phyloP scores from a whole-genome alignment of 2,797 vertebrate genomes.

The Acomys russatus region DNA sequence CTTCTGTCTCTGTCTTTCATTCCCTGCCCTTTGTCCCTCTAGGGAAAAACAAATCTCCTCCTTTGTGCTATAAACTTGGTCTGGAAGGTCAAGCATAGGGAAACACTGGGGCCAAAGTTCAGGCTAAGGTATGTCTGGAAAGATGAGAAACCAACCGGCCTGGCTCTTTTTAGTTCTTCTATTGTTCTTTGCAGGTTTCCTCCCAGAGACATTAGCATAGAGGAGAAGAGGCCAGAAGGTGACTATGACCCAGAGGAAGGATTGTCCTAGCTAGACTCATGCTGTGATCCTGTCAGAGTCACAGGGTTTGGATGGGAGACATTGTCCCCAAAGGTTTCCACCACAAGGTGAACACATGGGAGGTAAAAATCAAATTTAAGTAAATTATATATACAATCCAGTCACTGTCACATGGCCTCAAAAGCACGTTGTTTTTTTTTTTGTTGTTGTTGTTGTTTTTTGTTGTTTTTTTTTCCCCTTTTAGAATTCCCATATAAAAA shows the following conservation, averaged over 20 bases:
- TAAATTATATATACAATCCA: not conserved
- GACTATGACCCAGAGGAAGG: not conserved
- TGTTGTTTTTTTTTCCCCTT: no score
- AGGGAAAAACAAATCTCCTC: not conserved
- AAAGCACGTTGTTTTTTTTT: not conserved
- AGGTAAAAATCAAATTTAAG: slow-evolving; percentile 48
- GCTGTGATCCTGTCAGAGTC: slow-evolving; percentile 53
- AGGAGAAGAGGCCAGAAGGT: slow-evolving; percentile 55
- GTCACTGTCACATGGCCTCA: not conserved
- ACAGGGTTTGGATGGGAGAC: slow-evolving; percentile 29
- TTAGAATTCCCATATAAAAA: slow-evolving; percentile 42
- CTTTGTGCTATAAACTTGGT: not conserved
- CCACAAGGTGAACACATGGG: not conserved
- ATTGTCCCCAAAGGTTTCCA: slow-evolving; percentile 3
- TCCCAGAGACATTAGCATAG: not conserved
- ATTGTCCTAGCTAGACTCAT: not conserved
- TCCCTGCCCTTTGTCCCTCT: not conserved
- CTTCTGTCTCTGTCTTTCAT: not conserved
- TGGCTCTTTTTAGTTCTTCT: not conserved
- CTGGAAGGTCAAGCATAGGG: not conserved
- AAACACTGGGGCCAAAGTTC: slow-evolving; percentile 8
- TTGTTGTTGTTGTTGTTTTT: no score
- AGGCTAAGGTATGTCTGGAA: not conserved
- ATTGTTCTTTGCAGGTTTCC: not conserved
- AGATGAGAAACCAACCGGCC: not conserved